Conservation (phyloP, 1,140 invertebrate species). For the Platyscapa corneri region DNA sequence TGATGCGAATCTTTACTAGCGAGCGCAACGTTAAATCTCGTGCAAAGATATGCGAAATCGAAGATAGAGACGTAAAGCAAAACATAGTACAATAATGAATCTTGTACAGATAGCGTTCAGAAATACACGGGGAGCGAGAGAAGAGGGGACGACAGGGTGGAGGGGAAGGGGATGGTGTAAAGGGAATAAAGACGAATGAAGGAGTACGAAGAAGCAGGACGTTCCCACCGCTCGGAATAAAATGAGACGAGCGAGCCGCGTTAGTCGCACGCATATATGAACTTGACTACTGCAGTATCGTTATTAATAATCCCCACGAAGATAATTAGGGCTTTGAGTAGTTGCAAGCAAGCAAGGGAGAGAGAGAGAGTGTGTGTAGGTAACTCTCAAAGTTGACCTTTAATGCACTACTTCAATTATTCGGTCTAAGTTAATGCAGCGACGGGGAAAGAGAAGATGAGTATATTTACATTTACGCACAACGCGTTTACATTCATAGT, state of each 20-base stretch:
- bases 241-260: slow-evolving; percentile 55
- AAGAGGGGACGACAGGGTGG: too few species aligned
- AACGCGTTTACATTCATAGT: slow-evolving; percentile 5
- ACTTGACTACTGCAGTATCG: slow-evolving; percentile 53
- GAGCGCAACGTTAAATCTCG: too few species aligned
- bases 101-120: not conserved
- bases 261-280: slow-evolving; percentile 56
- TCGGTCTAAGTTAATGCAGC: slow-evolving; percentile 21
- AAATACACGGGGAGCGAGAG: not conserved
- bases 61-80: not conserved
- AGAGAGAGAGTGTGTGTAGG: slow-evolving; percentile 14
- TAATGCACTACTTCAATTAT: slow-evolving; percentile 45
- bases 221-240: slow-evolving; percentile 59
- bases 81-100: not conserved
- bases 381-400: slow-evolving; percentile 56
- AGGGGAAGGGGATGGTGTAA: not conserved
- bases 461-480: slow-evolving; percentile 29
- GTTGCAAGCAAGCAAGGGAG: not conserved
- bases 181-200: not conserved
- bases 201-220: slow-evolving; percentile 53
- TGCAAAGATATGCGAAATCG: too few species aligned
- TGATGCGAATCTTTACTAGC: not conserved
- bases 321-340: slow-evolving; percentile 53
- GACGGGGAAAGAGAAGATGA: slow-evolving; percentile 6
- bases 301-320: slow-evolving; percentile 57